phyloP scores from a whole-genome alignment of 2,797 vertebrate species.

The Chaetophractus vellerosus region DNA sequence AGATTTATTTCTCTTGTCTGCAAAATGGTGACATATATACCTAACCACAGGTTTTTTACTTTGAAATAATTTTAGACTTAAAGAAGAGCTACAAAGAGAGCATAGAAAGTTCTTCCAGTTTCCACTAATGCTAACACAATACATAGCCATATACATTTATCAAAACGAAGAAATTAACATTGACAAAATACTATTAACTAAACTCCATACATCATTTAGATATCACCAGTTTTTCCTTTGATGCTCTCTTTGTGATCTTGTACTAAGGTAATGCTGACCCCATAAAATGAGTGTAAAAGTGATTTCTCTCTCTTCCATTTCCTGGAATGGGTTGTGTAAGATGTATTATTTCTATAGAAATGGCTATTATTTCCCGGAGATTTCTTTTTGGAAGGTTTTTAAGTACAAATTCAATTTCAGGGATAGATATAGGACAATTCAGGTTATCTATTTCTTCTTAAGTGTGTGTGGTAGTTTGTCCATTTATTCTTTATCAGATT shows the following conservation, averaged over 20 bases:
- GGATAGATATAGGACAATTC: not conserved
- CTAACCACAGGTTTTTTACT: not conserved
- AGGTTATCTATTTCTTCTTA: not conserved
- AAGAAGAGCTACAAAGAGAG: not conserved
- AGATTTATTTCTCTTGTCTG: not conserved
- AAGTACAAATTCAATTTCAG: no score
- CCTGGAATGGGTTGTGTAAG: not conserved
- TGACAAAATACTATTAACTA: not conserved
- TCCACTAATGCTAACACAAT: not conserved
- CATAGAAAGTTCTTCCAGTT: not conserved
- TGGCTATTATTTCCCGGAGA: no score
- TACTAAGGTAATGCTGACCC: not conserved
- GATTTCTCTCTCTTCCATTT: not conserved
- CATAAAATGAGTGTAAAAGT: not conserved
- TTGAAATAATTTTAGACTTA: not conserved
- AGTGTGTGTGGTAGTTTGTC: not conserved
- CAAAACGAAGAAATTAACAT: not conserved
- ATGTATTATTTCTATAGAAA: not conserved
- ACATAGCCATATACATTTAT: not conserved
- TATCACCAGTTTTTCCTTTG: not conserved
- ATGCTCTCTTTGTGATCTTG: not conserved
- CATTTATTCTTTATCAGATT: not conserved
- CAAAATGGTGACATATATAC: not conserved
- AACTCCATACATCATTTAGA: not conserved
- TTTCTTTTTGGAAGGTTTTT: no score